A percentile compares a stretch with the other conserved stretches of the same genome.
Evolutionary conservation across 2,113 vertebrate genomes (phyloP).

Genomic region (Orthonyx spaldingii): DNA sequence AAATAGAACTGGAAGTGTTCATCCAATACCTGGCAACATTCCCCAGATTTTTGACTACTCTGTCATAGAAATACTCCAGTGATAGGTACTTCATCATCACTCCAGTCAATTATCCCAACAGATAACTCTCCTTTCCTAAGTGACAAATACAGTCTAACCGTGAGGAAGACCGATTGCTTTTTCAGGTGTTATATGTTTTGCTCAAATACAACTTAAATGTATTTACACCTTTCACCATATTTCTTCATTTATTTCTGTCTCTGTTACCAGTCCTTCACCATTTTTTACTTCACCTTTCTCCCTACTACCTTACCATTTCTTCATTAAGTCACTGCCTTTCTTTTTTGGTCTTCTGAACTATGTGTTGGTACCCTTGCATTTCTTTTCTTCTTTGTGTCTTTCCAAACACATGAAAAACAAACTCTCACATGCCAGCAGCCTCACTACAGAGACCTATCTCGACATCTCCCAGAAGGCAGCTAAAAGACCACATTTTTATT

Average conservation of each 20-base stretch:
- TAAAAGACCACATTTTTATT: constrained; percentile 18
- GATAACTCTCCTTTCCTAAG: background rate
- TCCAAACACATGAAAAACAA: background rate
- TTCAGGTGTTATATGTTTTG: background rate
- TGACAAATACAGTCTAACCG: background rate
- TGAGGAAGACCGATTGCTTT: background rate
- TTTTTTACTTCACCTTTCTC: background rate
- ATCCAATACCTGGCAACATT: background rate
- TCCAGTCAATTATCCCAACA: background rate
- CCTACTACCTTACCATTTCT: background rate
- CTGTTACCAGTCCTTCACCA: background rate
- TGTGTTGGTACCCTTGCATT: background rate
- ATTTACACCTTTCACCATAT: background rate
- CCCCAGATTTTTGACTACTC: background rate
- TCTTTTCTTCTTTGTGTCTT: background rate
- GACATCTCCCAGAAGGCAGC: background rate
- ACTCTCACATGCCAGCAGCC: background rate
- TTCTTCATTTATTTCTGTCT: background rate
- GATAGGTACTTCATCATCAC: background rate
- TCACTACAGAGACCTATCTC: background rate
- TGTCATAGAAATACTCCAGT: background rate
- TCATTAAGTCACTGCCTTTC: background rate
- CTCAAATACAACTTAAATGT: background rate
- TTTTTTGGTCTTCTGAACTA: background rate
- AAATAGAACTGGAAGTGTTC: background rate